Percentiles rank a stretch among this genome's conserved stretches.
These are phyloP conservation scores for Delphinus delphis DNA, from an alignment of 2,113 vertebrate species.

Conservation along the genomic window DNA sequence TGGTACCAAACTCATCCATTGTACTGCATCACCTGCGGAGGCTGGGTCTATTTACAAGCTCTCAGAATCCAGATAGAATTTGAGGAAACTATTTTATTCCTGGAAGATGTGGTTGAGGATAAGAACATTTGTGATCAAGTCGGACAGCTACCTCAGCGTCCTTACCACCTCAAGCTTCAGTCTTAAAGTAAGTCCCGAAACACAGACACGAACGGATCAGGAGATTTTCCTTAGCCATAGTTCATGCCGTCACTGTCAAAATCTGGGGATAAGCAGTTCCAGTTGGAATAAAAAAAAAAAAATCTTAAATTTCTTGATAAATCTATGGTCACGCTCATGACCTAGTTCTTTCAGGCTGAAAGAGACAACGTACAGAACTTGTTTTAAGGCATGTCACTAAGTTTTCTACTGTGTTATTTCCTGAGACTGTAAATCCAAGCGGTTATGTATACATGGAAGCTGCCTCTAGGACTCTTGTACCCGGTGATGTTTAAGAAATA, in stretches of 20 bases:
- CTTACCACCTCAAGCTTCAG: neutral
- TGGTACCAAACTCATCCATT: neutral
- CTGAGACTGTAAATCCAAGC: slow-evolving; percentile 42
- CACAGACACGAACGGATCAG: neutral
- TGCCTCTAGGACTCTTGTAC: slow-evolving; percentile 40
- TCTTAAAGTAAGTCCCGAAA: slow-evolving; percentile 17
- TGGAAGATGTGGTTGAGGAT: neutral
- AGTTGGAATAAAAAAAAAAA: neutral
- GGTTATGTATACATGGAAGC: slow-evolving; percentile 34
- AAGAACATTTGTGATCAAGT: neutral
- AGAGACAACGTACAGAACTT: slow-evolving; percentile 61
- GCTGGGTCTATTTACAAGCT: slow-evolving; percentile 41
- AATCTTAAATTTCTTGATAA: slow-evolving; percentile 66
- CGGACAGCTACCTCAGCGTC: neutral
- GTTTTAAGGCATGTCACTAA: slow-evolving; percentile 25
- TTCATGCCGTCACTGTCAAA: slow-evolving; percentile 38
- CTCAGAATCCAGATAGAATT: neutral
- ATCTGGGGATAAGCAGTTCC: slow-evolving; percentile 5
- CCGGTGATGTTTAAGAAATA: slow-evolving; percentile 39
- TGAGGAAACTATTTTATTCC: neutral
- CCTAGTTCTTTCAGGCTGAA: slow-evolving; percentile 68
- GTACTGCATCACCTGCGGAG: neutral
- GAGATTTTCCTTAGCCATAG: neutral
- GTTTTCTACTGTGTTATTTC: slow-evolving; percentile 65
- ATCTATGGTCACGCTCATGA: slow-evolving; percentile 60